Conservation (phyloP, 2,113 vertebrate species). For the Eclectus roratus region DNA sequence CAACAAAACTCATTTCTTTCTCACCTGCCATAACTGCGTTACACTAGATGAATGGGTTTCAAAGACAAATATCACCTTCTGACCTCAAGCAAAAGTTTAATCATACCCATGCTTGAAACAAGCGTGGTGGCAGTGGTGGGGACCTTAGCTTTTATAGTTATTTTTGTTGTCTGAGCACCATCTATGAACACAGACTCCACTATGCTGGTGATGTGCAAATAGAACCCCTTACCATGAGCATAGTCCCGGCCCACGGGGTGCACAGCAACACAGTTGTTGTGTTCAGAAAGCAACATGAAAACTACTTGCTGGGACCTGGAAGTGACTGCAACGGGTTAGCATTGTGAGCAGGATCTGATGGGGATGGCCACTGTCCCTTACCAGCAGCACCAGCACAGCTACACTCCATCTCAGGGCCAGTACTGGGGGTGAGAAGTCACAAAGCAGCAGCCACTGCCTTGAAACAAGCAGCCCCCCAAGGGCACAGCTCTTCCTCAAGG, state of each 20-base stretch:
- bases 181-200: not conserved
- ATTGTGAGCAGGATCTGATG: rapidly evolving
- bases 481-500: not conserved
- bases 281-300: not conserved
- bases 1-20: not conserved
- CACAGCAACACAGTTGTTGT: not conserved
- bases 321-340: not conserved
- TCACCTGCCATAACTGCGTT: not conserved
- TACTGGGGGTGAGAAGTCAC: not conserved
- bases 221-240: not conserved
- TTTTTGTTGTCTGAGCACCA: not conserved
- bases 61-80: not conserved
- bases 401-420: not conserved
- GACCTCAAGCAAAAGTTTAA: not conserved
- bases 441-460: not conserved
- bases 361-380: rapidly evolving
- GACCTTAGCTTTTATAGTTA: not conserved
- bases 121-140: not conserved
- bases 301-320: not conserved
- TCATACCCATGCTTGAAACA: not conserved
- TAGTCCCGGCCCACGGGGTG: rapidly evolving
- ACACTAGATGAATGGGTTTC: not conserved
- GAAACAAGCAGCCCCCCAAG: not conserved
- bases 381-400: not conserved
- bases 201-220: not conserved